Conservation (phyloP, 2,113 vertebrate species). For the Cephalopterus ornatus region DNA sequence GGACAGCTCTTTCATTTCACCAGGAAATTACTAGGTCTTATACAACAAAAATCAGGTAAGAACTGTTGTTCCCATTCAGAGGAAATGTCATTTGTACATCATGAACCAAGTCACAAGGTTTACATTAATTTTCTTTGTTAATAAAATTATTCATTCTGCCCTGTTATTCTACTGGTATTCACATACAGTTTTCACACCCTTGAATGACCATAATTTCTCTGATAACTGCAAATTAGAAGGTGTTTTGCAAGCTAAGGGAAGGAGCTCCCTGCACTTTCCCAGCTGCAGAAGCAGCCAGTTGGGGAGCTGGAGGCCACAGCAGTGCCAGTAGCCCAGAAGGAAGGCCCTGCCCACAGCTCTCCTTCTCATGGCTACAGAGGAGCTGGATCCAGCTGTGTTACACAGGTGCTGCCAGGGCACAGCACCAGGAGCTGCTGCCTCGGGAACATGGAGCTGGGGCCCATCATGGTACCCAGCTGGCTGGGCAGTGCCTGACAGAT, state of each 20-base stretch:
- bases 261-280: not conserved
- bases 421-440: fast-evolving
- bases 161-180: not conserved
- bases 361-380: fast-evolving
- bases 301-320: fast-evolving
- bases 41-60: not conserved
- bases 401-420: not conserved
- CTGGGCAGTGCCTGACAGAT: fast-evolving
- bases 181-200: not conserved
- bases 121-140: not conserved
- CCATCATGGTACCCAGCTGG: fast-evolving
- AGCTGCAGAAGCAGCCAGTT: fast-evolving
- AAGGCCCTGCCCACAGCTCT: fast-evolving
- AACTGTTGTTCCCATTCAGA: not conserved
- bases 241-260: not conserved
- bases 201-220: not conserved
- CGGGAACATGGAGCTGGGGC: not conserved
- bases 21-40: not conserved
- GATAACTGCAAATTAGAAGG: not conserved
- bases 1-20: not conserved
- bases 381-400: not conserved
- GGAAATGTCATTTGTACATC: not conserved
- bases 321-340: fast-evolving
- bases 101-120: not conserved
- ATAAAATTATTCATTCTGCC: not conserved